Evolutionary conservation across 2,797 vertebrate genomes (phyloP).

Genomic region (Rhinophrynus dorsalis): DNA sequence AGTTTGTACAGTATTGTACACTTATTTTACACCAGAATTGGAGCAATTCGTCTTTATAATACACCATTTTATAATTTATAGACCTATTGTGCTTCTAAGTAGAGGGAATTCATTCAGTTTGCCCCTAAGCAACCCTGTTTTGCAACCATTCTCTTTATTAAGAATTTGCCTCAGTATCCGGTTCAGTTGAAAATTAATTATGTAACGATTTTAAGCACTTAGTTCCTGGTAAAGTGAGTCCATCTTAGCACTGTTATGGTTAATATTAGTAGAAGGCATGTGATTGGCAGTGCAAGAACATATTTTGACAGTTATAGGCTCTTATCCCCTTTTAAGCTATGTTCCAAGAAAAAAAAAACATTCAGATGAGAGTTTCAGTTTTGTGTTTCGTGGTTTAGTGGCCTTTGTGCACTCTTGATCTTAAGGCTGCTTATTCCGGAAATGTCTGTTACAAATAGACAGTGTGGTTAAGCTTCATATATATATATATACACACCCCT

Average conservation of each 20-base stretch:
- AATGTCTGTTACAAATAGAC: constrained; percentile 39
- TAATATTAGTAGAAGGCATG: too few species aligned
- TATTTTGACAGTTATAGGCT: too few species aligned
- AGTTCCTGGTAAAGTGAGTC: too few species aligned
- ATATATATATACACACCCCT: constrained; percentile 8
- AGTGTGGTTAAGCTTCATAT: constrained; percentile 13
- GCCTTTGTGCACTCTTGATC: constrained; percentile 12
- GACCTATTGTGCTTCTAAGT: too few species aligned
- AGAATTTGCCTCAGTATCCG: neutral
- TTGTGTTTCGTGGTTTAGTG: constrained; percentile 21
- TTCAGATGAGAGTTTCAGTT: constrained; percentile 33
- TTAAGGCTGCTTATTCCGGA: constrained; percentile 30
- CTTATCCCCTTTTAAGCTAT: neutral
- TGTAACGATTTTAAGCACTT: too few species aligned
- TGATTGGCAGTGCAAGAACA: too few species aligned
- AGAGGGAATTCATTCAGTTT: neutral
- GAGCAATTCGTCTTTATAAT: too few species aligned
- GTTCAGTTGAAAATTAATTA: too few species aligned
- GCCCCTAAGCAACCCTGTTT: neutral
- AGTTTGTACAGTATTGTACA: neutral
- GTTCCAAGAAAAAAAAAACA: neutral
- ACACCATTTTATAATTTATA: too few species aligned
- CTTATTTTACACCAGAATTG: neutral
- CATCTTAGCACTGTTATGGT: too few species aligned
- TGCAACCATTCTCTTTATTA: neutral